phyloP scores from a whole-genome alignment of 2,113 vertebrate species.

The Pampusana beccarii region DNA sequence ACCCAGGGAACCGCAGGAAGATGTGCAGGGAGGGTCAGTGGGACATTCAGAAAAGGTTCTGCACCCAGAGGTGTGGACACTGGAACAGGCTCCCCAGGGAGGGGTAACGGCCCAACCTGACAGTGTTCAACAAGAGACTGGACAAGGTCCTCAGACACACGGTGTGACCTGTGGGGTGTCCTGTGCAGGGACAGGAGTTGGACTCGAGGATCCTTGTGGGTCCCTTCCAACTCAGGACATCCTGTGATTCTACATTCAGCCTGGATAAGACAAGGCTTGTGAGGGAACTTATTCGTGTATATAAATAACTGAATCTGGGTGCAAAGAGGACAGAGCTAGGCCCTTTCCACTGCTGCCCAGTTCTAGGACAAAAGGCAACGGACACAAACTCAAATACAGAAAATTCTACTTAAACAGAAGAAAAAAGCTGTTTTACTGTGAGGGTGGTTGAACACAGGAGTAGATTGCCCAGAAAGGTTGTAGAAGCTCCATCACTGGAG shows the following conservation, averaged over 20 bases:
- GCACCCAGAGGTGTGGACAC: no score
- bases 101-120: no score
- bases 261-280: background rate
- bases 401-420: background rate
- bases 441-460: background rate
- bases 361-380: background rate
- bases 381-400: background rate
- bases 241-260: background rate
- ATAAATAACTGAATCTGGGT: background rate
- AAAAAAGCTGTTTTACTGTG: background rate
- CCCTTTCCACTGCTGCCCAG: background rate
- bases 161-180: no score
- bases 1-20: no score
- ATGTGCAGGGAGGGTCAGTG: no score
- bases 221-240: no score
- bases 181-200: no score
- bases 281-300: background rate
- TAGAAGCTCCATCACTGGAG: background rate
- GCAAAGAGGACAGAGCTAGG: background rate
- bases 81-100: no score
- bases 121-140: no score
- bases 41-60: no score
- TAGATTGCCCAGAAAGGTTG: background rate
- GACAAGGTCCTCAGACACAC: no score
- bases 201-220: no score